These are phyloP conservation scores for Martes flavigula DNA, from an alignment of 2,797 vertebrate genomes.

Conservation along the genomic window DNA sequence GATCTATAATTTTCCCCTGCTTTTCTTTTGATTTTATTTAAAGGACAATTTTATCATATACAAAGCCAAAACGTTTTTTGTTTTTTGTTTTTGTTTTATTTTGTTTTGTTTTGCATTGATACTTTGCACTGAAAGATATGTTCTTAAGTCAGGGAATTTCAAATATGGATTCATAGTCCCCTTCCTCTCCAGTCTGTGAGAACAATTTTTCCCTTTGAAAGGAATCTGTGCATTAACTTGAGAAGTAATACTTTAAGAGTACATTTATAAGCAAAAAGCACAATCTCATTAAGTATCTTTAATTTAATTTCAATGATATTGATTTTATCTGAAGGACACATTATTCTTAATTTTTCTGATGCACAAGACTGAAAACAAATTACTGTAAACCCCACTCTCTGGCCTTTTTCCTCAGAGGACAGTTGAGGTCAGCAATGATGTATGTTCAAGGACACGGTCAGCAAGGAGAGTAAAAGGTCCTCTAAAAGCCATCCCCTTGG, in stretches of 20 bases:
- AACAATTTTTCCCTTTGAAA: background rate
- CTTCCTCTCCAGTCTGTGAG: background rate
- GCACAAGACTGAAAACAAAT: background rate
- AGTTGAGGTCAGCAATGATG: constrained; percentile 15
- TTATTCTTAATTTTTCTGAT: constrained; percentile 58
- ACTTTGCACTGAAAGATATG: background rate
- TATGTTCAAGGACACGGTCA: background rate
- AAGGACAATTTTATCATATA: background rate
- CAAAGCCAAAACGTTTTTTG: background rate
- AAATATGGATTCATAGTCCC: background rate
- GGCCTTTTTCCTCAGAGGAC: background rate
- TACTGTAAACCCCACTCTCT: background rate
- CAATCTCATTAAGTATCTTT: background rate
- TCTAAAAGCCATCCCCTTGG: background rate
- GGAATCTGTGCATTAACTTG: background rate
- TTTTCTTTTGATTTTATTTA: background rate
- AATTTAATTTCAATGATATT: constrained; percentile 25
- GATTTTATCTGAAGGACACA: constrained; percentile 46
- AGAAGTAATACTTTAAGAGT: background rate
- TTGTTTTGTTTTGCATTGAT: background rate
- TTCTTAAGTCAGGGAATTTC: background rate
- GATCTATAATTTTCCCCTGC: background rate
- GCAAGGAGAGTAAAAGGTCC: constrained; percentile 1
- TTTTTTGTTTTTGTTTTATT: background rate
- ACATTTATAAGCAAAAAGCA: background rate